phyloP scores from a whole-genome alignment of 1,140 invertebrate genomes.

The Drosophila kikkawai region DNA sequence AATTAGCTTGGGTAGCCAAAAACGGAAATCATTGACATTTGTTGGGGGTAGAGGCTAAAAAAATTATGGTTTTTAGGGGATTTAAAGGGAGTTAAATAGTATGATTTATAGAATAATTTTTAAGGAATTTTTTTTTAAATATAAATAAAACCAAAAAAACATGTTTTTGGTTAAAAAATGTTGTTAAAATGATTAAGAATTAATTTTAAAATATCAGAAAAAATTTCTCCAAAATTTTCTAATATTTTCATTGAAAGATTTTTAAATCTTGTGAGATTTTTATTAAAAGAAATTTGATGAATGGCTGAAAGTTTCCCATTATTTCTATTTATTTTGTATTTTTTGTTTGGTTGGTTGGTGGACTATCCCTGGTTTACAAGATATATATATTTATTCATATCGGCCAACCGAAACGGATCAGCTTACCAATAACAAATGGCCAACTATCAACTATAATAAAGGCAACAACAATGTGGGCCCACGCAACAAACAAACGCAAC shows the following conservation, averaged over 20 bases:
- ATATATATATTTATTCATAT: conserved; percentile 15
- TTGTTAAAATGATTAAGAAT: background rate
- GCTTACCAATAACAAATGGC: conserved; percentile 65
- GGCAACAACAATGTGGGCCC: conserved; percentile 66
- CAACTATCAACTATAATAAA: conserved; percentile 41
- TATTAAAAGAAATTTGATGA: conserved; percentile 12
- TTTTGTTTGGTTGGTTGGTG: background rate
- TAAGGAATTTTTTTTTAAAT: too few relatives aligned
- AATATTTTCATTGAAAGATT: background rate
- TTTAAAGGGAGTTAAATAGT: background rate
- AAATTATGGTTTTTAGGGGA: background rate
- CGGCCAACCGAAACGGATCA: conserved; percentile 52
- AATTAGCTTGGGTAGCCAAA: background rate
- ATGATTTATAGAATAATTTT: background rate
- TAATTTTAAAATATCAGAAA: background rate
- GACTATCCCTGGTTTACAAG: conserved; percentile 19
- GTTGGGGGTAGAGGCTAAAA: background rate
- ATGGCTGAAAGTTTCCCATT: conserved; percentile 19
- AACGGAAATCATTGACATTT: conserved; percentile 9
- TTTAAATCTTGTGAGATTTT: background rate
- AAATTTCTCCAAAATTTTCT: background rate
- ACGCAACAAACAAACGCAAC: conserved; percentile 38
- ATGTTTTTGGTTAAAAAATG: background rate
- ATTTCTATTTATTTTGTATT: background rate
- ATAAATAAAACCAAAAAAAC: too few relatives aligned